Evolutionary conservation across 2,113 vertebrate species (phyloP), one percentile per base, ranked within the genome.

Genomic region (Pelusios castaneus): DNA sequence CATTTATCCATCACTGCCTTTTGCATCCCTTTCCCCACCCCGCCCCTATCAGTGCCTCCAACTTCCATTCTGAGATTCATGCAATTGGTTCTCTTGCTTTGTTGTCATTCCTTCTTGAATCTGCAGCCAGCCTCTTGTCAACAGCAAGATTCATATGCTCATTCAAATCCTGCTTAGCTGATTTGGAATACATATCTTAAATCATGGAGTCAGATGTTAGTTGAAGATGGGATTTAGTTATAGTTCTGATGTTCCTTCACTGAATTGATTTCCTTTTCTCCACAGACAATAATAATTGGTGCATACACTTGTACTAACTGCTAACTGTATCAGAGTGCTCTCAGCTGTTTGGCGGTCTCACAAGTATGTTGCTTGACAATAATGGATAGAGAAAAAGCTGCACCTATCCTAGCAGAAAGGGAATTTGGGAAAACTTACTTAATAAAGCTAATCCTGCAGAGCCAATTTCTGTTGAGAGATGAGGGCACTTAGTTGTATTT

Each of bases 211-310:
- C 38, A 41, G 43, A n/a, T 82, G 29, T 83, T 83, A 52, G 34
- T 91, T 29, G 34, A 82, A 82, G n/a, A 82, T 90, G 87, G 82
- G 77, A 91, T 89, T 88, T 81, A 54, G 29, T 88, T 88, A 81
- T 38, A 24, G 49, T 56, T 55, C 70, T 38, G n/a, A 81, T 38
- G 77, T 9, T 21, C 84, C 77, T 87, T 87, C 84, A 55, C 54
- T 78, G 49, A n/a, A 52, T 8, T 76, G 41, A 11, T n/a, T 73
- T 49, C 52, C 54, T n/a, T 90, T n/a, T 76, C 49, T 38, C 12
- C 34, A 1, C 7, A 17, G 80, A 78, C 8, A 19, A 54, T 16
- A 29, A 25, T 49, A 51, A 70, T 77, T 38, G 34, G 54, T 34
- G n/a, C 45, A 34, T 6, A 4, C 7, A 43, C 12, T 63, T 41